Base-by-base conservation (phyloP, 2,113 vertebrate species). In the Melozone crissalis region DNA sequence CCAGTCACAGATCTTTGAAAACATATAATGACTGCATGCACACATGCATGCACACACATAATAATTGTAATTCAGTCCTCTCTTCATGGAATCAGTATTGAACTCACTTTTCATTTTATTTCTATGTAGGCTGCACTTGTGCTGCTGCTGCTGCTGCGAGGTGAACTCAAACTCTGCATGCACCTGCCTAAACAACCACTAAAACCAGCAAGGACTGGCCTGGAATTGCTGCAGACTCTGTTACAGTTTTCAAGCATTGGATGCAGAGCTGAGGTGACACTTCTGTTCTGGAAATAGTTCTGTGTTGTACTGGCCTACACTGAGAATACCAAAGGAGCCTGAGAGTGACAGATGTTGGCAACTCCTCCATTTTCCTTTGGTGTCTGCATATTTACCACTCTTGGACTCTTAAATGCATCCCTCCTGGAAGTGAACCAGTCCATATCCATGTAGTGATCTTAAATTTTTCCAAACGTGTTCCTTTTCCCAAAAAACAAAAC, bases 331-430 rank as follows among this genome's bases (percentile, higher is more conserved):
- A n/a, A 69, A 77, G 22, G 20, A 62, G 10, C 3, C 21, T 11
- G 10, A 43, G 20, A 31, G 16, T 11, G 5, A 9, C 11, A 73
- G 46, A 44, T 2, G 2, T 2, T 37, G 28, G 7, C 1, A 66
- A 28, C 1, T 0, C 2, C 3, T 4, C 1, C 2, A 12, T 77
- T 77, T 73, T 66, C 27, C 24, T 66, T 85, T 26, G 4, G 2
- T 46, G 13, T 15, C 24, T 49, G 24, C 39, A 19, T 8, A 57
- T 31, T 47, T n/a, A 24, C 2, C 8, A 51, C 10, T 74, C 33
- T 28, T 5, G 35, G 21, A 27, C 6, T 77, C 79, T 51, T 7
- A 47, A 86, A 55, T 59, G 18, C 4, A 14, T 55, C 3, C 52
- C 3, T 66, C 1, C 52, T 84, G 21, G 17, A 54, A 66, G 5